These are phyloP conservation scores for Enoplosus armatus DNA, from an alignment of 2,797 vertebrate genomes.

Conservation along the genomic window DNA sequence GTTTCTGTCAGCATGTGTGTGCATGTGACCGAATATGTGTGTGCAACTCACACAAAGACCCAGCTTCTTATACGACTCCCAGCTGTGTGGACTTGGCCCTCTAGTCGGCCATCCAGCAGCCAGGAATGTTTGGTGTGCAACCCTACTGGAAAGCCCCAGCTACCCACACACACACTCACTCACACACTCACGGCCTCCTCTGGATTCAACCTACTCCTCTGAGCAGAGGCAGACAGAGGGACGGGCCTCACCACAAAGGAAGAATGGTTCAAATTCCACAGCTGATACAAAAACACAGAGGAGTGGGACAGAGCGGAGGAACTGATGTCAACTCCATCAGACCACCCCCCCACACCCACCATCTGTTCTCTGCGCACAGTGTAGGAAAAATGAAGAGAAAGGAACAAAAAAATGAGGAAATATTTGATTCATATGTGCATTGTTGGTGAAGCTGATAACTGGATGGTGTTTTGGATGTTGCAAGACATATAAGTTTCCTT, in stretches of 20 bases:
- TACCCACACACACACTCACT: constrained; percentile 68
- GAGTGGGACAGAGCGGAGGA: constrained; percentile 60
- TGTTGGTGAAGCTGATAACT: constrained; percentile 27
- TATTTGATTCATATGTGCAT: constrained; percentile 7
- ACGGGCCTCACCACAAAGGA: constrained; percentile 74
- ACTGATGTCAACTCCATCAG: constrained; percentile 69
- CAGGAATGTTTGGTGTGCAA: constrained; percentile 85
- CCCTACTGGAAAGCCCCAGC: constrained; percentile 81
- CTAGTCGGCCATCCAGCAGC: constrained; percentile 70
- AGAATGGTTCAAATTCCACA: constrained; percentile 81
- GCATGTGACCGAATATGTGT: not conserved
- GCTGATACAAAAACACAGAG: constrained; percentile 77
- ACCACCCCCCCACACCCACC: constrained; percentile 42
- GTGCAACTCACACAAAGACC: constrained; percentile 68
- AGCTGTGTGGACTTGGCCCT: constrained; percentile 80
- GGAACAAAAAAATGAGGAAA: constrained; percentile 26
- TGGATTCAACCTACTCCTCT: constrained; percentile 68
- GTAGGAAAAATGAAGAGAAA: constrained; percentile 24
- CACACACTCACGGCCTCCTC: constrained; percentile 46
- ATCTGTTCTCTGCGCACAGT: constrained; percentile 34
- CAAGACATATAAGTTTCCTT: constrained; percentile 36
- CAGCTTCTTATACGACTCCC: constrained; percentile 82
- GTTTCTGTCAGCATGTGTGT: constrained; percentile 7
- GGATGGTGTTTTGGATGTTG: constrained; percentile 35
- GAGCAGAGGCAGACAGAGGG: constrained; percentile 68